Evolutionary conservation across 1,140 invertebrate species (phyloP).

Genomic region (Capitella teleta): DNA sequence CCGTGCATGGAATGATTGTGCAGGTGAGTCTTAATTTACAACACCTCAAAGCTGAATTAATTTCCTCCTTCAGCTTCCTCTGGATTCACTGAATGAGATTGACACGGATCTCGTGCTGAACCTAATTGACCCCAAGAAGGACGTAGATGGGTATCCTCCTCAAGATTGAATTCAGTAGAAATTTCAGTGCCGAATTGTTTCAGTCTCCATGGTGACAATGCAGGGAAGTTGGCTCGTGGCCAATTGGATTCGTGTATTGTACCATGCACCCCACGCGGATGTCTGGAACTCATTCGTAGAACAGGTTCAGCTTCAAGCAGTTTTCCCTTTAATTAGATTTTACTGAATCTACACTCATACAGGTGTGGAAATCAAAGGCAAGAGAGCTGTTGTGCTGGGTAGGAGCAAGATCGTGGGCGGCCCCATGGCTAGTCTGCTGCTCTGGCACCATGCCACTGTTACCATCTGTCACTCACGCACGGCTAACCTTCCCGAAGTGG

Average conservation of each 20-base stretch:
- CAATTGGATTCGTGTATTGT: slow-evolving; percentile 69
- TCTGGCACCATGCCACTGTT: slow-evolving; percentile 94
- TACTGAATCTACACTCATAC: slow-evolving; percentile 6
- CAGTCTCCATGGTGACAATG: slow-evolving; percentile 78
- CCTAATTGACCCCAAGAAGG: slow-evolving; percentile 71
- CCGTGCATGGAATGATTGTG: slow-evolving; percentile 89
- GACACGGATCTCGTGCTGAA: slow-evolving; percentile 80
- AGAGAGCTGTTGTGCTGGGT: slow-evolving; percentile 84
- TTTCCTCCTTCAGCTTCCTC: slow-evolving; percentile 57
- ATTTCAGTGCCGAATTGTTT: not conserved
- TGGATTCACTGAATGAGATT: slow-evolving; percentile 70
- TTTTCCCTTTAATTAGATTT: no score
- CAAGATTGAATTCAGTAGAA: slow-evolving; percentile 39
- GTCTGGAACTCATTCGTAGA: slow-evolving; percentile 79
- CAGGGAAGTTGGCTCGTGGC: slow-evolving; percentile 65
- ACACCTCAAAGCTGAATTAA: not conserved
- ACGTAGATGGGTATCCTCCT: slow-evolving; percentile 81
- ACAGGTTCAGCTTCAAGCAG: no score
- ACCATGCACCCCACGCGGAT: slow-evolving; percentile 87
- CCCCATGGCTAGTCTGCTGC: slow-evolving; percentile 82
- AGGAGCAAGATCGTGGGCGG: slow-evolving; percentile 96
- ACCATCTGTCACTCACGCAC: slow-evolving; percentile 95
- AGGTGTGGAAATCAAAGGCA: slow-evolving; percentile 69
- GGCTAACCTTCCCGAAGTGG: slow-evolving; percentile 64
- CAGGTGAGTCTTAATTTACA: slow-evolving; percentile 45